Evolutionary conservation across 2,797 vertebrate species (phyloP).

Genomic region (Pangasius macronema): DNA sequence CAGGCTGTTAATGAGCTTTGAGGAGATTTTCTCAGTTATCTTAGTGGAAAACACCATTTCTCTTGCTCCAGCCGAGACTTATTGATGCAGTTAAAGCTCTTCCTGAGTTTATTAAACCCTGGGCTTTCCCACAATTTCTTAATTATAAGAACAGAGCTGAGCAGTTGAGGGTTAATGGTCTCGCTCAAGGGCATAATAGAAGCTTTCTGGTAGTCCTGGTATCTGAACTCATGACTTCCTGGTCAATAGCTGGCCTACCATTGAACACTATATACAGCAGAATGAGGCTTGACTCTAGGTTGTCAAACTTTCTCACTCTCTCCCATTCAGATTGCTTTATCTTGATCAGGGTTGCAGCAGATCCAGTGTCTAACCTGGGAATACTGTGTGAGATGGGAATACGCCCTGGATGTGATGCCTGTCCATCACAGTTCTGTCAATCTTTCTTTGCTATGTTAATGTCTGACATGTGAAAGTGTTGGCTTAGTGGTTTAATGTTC

Average conservation of each 20-base stretch:
- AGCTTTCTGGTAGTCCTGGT: neutral
- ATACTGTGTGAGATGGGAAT: neutral
- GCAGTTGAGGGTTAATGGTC: neutral
- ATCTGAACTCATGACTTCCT: neutral
- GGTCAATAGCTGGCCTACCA: neutral
- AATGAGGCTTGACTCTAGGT: neutral
- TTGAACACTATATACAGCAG: neutral
- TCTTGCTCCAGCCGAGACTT: neutral
- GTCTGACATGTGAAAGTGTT: neutral
- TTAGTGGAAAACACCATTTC: neutral
- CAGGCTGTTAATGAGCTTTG: conserved; percentile 19
- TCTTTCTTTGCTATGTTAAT: neutral
- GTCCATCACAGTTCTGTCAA: neutral
- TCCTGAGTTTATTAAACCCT: neutral
- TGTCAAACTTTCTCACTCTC: too few relatives aligned
- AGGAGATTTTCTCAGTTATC: conserved; percentile 22
- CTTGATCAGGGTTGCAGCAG: neutral
- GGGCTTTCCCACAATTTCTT: conserved; percentile 14
- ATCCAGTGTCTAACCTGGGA: neutral
- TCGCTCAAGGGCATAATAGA: neutral
- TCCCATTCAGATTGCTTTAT: neutral
- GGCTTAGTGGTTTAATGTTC: neutral
- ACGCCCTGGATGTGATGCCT: neutral
- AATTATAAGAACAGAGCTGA: neutral
- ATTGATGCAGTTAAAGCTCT: neutral